These are phyloP conservation scores for Philereme transversata DNA, from an alignment of 2,888 invertebrate species.

Conservation along the genomic window DNA sequence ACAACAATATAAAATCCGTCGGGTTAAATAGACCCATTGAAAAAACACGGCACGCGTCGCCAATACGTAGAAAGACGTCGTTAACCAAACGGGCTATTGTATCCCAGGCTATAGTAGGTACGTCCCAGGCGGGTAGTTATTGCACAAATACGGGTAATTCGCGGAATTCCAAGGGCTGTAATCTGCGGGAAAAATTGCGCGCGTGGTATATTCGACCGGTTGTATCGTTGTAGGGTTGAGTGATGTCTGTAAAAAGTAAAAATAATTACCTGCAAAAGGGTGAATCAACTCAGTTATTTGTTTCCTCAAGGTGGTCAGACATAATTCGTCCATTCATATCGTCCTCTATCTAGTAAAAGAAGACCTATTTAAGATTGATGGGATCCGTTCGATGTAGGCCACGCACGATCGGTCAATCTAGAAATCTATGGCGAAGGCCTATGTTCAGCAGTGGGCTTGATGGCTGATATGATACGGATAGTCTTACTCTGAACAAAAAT, in stretches of 20 bases:
- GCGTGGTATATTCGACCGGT: constrained; percentile 57
- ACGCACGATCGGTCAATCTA: no score
- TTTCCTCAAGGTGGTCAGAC: no score
- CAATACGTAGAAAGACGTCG: constrained; percentile 72
- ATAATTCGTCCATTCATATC: no score
- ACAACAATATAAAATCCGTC: constrained; percentile 31
- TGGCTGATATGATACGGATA: no score
- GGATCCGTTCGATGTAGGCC: no score
- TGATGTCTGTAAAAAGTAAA: constrained; percentile 20
- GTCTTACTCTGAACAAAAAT: no score
- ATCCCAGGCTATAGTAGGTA: constrained; percentile 68
- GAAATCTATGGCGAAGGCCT: no score
- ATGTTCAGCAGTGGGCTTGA: no score
- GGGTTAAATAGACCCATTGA: constrained; percentile 55
- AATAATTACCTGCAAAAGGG: constrained; percentile 2
- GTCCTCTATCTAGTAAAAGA: no score
- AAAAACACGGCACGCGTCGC: constrained; percentile 70
- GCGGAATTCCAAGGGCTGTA: constrained; percentile 68
- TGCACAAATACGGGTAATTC: constrained; percentile 59
- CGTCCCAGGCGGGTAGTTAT: constrained; percentile 69
- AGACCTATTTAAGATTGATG: no score
- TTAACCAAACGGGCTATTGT: constrained; percentile 78
- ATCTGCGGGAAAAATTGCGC: constrained; percentile 74
- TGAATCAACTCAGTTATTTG: background rate
- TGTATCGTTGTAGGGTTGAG: constrained; percentile 65